Percentiles rank a stretch among this genome's conserved stretches.
Conservation (phyloP, 2,888 invertebrate species). For the Catocala sponsa region DNA sequence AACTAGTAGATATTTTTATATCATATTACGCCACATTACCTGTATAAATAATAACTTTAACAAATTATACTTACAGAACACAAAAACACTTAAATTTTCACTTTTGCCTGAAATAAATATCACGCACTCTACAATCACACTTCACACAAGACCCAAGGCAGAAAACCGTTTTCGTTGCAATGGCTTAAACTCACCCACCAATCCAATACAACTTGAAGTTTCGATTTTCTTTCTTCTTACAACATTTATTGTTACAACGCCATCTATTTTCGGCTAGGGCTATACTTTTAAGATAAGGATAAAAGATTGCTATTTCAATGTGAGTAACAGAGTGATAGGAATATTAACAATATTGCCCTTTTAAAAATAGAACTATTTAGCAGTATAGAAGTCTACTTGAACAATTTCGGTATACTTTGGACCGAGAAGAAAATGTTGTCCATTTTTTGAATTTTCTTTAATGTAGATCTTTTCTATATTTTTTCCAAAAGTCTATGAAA, state of each 20-base stretch:
- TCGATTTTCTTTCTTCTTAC: slow-evolving; percentile 72
- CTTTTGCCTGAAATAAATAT: slow-evolving; percentile 72
- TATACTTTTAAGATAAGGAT: slow-evolving; percentile 1
- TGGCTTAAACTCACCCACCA: slow-evolving; percentile 58
- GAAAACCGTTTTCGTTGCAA: slow-evolving; percentile 85
- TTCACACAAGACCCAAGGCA: slow-evolving; percentile 84
- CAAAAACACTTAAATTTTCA: slow-evolving; percentile 75
- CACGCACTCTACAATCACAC: slow-evolving; percentile 81
- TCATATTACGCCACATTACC: slow-evolving; percentile 23
- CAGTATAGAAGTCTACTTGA: background rate
- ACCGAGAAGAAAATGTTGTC: too few relatives aligned
- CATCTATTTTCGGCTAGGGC: slow-evolving; percentile 58
- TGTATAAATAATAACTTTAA: slow-evolving; percentile 31
- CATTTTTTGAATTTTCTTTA: too few relatives aligned
- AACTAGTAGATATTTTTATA: slow-evolving; percentile 38
- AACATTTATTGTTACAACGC: slow-evolving; percentile 53
- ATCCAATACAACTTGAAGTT: slow-evolving; percentile 58
- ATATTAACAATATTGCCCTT: slow-evolving; percentile 10
- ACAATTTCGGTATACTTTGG: background rate
- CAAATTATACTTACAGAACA: slow-evolving; percentile 77
- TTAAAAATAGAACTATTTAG: slow-evolving; percentile 13
- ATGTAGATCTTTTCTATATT: too few relatives aligned
- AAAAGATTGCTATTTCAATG: background rate
- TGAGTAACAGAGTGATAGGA: slow-evolving; percentile 18
- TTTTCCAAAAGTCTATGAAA: too few relatives aligned